These are phyloP conservation scores for Haemorhous mexicanus DNA, from an alignment of 2,113 vertebrate species.

Conservation along the genomic window DNA sequence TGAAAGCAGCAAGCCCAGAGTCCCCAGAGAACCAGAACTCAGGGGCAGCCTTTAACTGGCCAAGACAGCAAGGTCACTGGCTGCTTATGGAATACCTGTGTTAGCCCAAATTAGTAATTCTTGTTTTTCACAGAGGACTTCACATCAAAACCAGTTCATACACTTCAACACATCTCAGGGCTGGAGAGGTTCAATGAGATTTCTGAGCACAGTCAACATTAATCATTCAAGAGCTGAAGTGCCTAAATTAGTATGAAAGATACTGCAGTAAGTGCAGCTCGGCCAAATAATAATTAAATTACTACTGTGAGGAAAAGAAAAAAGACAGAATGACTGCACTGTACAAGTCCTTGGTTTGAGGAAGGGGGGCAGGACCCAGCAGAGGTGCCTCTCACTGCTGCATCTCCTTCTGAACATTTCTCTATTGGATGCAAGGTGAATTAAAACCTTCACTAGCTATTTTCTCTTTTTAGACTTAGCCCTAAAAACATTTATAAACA, in stretches of 20 bases:
- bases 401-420: background rate
- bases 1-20: background rate
- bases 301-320: background rate
- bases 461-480: background rate
- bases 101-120: background rate
- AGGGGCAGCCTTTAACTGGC: background rate
- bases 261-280: background rate
- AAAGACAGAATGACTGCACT: background rate
- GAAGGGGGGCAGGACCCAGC: background rate
- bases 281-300: constrained; percentile 45
- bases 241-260: constrained; percentile 9
- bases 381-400: background rate
- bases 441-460: background rate
- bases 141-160: background rate
- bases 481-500: background rate
- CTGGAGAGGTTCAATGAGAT: background rate
- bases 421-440: background rate
- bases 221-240: constrained; percentile 26
- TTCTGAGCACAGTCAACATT: constrained; percentile 1
- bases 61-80: background rate
- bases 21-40: background rate
- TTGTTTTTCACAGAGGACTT: background rate
- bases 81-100: background rate
- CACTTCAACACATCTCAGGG: background rate
- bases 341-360: background rate